A percentile compares a stretch with the other conserved stretches of the same genome.
These are phyloP conservation scores for Eupithecia exiguata DNA, from an alignment of 2,888 invertebrate genomes.

Conservation along the genomic window DNA sequence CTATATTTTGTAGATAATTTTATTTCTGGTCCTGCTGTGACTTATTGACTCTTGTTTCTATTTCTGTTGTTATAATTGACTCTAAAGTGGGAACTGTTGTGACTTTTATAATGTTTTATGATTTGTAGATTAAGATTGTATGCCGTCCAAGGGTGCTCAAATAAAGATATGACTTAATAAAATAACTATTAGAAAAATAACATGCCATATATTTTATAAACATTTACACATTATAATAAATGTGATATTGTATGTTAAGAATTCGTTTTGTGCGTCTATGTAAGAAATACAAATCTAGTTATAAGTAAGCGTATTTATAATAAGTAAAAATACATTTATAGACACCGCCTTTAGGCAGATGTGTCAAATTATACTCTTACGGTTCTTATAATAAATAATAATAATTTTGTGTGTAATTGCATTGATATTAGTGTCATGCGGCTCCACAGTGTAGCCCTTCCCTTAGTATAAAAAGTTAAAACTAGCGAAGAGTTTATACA, in stretches of 20 bases:
- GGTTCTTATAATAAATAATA: slow-evolving; percentile 15
- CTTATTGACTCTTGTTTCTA: slow-evolving; percentile 34
- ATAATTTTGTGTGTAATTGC: slow-evolving; percentile 32
- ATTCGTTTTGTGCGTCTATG: slow-evolving; percentile 64
- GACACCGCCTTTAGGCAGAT: slow-evolving; percentile 18
- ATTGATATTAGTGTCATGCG: slow-evolving; percentile 39
- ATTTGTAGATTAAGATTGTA: slow-evolving; percentile 39
- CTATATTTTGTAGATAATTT: background rate
- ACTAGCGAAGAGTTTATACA: slow-evolving; percentile 50
- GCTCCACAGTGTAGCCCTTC: slow-evolving; percentile 34
- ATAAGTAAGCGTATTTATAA: slow-evolving; percentile 55
- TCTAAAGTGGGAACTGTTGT: slow-evolving; percentile 33
- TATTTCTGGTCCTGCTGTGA: slow-evolving; percentile 23
- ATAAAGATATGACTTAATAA: slow-evolving; percentile 49
- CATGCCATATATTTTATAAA: slow-evolving; percentile 82
- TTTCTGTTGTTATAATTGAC: background rate
- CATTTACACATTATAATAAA: slow-evolving; percentile 65
- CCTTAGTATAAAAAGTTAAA: slow-evolving; percentile 29
- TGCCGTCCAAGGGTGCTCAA: slow-evolving; percentile 64
- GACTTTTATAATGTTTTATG: slow-evolving; percentile 22
- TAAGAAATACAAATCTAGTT: slow-evolving; percentile 47
- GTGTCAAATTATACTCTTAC: background rate
- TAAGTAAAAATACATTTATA: slow-evolving; percentile 19
- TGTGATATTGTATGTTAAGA: slow-evolving; percentile 54
- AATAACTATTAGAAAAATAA: slow-evolving; percentile 74